Evolutionary conservation across 2,888 invertebrate genomes (phyloP), one percentile per base, ranked within the genome.

Genomic region (Hydropsyche betteni): DNA sequence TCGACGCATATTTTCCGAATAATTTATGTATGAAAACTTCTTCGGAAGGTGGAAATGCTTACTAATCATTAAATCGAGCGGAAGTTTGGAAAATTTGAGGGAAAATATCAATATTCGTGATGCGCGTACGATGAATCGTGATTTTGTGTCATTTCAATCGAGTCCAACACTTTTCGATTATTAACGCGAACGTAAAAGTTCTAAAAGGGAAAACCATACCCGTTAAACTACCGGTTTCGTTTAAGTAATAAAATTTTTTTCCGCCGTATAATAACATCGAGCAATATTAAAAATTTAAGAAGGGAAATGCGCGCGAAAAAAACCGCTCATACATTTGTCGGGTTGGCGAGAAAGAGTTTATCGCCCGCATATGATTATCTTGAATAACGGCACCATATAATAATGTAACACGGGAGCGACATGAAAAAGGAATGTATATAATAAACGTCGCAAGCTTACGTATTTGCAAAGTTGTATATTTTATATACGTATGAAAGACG

Each of bases 241-340:
- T 38, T 34, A 50, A 58, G 72, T 61, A 58, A 72, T 72, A 72
- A 72, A 70, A 72, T 58, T 72, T 58, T 72, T 69, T 44, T 64
- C 64, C 64, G 4, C 64, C 64, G 64, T 64, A 64, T 64, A 64
- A 64, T 64, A 64, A 64, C 36, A 55, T 16, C 8, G n/a, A 36
- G 64, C 12, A 33, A 64, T 64, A 64, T 64, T 64, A 64, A 64
- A 64, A 64, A 12, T 64, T 64, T 64, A 64, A 64, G 64, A 64
- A 64, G 64, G 34, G n/a, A 10, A 36, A 34, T 36, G 4, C 10
- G 34, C 12, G 36, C 64, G 6, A 36, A 33, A 12, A 64, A 58
- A 58, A 58, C 14, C n/a, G 58, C 34, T 64, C n/a, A 36, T 36
- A 64, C 58, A 58, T 16, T 58, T 58, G 8, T 58, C 34, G 58